Percentiles rank a stretch among this genome's conserved stretches.
Evolutionary conservation across 1,140 invertebrate genomes (phyloP).

Genomic region (Aphidius gifuensis): DNA sequence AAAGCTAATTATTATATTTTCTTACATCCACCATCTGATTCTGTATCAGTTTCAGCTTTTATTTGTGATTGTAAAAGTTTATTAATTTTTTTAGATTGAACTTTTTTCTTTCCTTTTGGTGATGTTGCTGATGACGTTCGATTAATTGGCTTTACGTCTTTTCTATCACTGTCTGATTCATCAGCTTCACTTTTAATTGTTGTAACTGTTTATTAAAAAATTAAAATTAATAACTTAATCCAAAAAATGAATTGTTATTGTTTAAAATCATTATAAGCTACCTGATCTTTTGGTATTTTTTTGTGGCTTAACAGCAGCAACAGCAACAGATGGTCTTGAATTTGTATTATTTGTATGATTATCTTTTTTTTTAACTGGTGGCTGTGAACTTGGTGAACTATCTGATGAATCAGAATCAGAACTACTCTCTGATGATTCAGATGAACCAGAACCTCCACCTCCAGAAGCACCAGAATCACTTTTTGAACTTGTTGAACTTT

Average conservation of each 20-base stretch:
- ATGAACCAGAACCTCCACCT: slow-evolving; percentile 43
- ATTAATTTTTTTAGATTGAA: slow-evolving; percentile 50
- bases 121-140: slow-evolving; percentile 32
- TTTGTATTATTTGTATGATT: slow-evolving; percentile 35
- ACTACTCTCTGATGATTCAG: slow-evolving; percentile 50
- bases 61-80: slow-evolving; percentile 49
- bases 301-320: slow-evolving; percentile 49
- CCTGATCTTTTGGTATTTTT: slow-evolving; percentile 48
- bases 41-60: slow-evolving; percentile 52
- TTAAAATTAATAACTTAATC: too few species aligned
- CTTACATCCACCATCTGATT: slow-evolving; percentile 47
- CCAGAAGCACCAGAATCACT: slow-evolving; percentile 48
- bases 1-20: too few species aligned
- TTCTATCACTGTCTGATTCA: slow-evolving; percentile 47
- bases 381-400: slow-evolving; percentile 42
- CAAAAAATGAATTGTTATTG: too few species aligned
- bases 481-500: slow-evolving; percentile 52
- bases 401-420: slow-evolving; percentile 54
- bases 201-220: slow-evolving; percentile 22
- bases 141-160: slow-evolving; percentile 31
- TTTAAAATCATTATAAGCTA: slow-evolving; percentile 19
- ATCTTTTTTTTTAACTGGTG: slow-evolving; percentile 48
- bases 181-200: slow-evolving; percentile 49
- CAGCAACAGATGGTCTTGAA: slow-evolving; percentile 48
- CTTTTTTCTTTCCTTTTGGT: slow-evolving; percentile 52